Conservation (phyloP, 1,140 invertebrate genomes). For the Pseudomyrmex cubaensis region DNA sequence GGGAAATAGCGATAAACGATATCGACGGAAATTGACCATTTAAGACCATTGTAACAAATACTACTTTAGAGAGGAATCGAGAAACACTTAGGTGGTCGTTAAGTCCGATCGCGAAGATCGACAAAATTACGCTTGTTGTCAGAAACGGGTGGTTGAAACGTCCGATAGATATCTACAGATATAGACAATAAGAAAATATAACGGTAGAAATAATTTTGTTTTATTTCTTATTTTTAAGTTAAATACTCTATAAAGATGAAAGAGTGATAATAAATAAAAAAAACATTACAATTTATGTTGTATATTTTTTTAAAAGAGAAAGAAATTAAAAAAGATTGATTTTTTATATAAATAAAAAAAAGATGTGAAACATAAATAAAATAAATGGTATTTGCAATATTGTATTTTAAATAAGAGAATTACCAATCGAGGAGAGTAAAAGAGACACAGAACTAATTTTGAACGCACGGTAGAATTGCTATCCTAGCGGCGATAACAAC, state of each 20-base stretch:
- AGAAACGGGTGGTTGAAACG: conserved; percentile 1
- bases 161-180: neutral
- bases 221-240: neutral
- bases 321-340: neutral
- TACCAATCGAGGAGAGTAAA: too few species aligned
- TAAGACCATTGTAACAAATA: conserved; percentile 53
- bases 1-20: conserved; percentile 42
- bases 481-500: conserved; percentile 35
- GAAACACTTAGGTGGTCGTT: conserved; percentile 61
- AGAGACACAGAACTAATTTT: conserved; percentile 12
- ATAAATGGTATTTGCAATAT: too few species aligned
- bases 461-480: conserved; percentile 14
- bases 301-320: neutral
- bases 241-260: neutral
- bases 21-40: conserved; percentile 39
- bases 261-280: neutral
- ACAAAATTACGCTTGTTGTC: conserved; percentile 53
- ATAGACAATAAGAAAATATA: neutral
- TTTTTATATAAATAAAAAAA: neutral
- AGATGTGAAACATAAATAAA: neutral
- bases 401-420: too few species aligned
- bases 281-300: neutral
- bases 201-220: neutral
- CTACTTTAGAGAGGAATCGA: conserved; percentile 42
- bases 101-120: conserved; percentile 46